These are phyloP conservation scores for Turdus rufiventris DNA, from an alignment of 2,113 vertebrate genomes.

Conservation along the genomic window DNA sequence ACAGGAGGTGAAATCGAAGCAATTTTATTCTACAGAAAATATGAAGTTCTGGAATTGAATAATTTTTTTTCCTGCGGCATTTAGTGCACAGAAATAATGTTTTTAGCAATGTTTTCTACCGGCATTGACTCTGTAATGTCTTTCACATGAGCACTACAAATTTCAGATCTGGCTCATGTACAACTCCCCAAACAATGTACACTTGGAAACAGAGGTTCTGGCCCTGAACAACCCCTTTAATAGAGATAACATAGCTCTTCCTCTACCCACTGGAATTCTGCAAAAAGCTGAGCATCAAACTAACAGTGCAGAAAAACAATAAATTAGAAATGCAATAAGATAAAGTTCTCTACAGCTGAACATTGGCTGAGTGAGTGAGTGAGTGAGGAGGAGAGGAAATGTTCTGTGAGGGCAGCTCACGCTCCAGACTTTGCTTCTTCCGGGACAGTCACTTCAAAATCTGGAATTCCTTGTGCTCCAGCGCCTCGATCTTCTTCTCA, in stretches of 20 bases:
- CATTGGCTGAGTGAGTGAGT: rapidly evolving
- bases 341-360: background rate
- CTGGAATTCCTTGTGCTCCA: slow-evolving; percentile 83
- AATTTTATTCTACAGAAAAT: slow-evolving; percentile 11
- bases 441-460: slow-evolving; percentile 68
- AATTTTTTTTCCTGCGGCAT: background rate
- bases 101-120: rapidly evolving
- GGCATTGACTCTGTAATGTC: rapidly evolving
- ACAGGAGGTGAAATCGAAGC: background rate
- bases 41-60: background rate
- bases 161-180: rapidly evolving
- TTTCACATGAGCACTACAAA: rapidly evolving
- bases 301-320: background rate
- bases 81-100: background rate
- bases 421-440: background rate
- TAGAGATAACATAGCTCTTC: background rate
- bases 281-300: rapidly evolving
- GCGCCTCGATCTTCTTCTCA: slow-evolving; percentile 74
- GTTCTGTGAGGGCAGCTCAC: rapidly evolving
- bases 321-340: background rate
- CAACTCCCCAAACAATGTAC: rapidly evolving
- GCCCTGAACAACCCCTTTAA: background rate
- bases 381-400: rapidly evolving
- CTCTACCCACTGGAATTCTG: no score
- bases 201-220: background rate